Evolutionary conservation across 2,797 vertebrate genomes (phyloP).

Genomic region (Falco cherrug): DNA sequence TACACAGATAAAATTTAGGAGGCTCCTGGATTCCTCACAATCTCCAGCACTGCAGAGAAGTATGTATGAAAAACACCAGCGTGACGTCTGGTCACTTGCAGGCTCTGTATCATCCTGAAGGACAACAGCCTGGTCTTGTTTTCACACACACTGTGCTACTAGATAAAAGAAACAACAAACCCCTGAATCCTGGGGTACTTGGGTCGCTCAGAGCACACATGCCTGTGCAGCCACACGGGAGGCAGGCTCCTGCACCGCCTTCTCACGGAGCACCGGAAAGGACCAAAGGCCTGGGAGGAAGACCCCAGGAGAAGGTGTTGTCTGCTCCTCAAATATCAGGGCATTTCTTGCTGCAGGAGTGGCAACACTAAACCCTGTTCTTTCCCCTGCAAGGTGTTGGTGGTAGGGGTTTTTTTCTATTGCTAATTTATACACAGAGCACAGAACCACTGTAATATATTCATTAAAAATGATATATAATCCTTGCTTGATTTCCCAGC

Average conservation of each 20-base stretch:
- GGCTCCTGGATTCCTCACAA: not conserved
- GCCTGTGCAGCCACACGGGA: not conserved
- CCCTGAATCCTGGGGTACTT: fast-evolving
- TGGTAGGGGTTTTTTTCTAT: not conserved
- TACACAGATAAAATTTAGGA: not conserved
- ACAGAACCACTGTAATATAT: not conserved
- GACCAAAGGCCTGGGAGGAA: not conserved
- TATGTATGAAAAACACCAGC: fast-evolving
- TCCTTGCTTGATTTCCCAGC: not conserved
- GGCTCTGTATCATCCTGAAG: not conserved
- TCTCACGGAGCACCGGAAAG: not conserved
- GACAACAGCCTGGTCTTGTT: not conserved
- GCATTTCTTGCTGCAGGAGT: not conserved
- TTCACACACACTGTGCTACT: not conserved
- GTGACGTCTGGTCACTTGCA: not conserved
- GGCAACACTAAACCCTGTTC: not conserved
- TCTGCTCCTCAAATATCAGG: not conserved
- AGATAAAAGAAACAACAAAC: not conserved
- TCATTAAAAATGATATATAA: not conserved
- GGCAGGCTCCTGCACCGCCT: not conserved
- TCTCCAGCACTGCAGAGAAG: not conserved
- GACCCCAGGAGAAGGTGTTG: no score
- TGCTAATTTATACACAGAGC: not conserved
- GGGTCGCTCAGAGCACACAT: fast-evolving
- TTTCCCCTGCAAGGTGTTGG: no score